Conservation (phyloP, 1,140 invertebrate genomes). For the Dermatophagoides farinae region DNA sequence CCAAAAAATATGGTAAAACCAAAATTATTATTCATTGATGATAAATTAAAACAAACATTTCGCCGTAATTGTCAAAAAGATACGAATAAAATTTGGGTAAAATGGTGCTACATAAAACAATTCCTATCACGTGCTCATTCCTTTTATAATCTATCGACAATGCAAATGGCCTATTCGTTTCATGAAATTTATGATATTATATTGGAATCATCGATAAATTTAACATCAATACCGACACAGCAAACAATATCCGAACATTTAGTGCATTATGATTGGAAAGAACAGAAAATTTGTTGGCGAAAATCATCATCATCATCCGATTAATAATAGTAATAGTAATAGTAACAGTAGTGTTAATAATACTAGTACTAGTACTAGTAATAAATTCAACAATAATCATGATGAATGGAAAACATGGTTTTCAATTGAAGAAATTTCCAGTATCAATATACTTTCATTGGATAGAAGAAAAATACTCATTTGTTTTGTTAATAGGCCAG, state of each 20-base stretch:
- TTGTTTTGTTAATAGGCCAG: conserved; percentile 50
- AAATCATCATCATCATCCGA: background rate
- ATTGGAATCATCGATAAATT: conserved; percentile 6
- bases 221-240: too few relatives aligned
- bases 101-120: conserved; percentile 33
- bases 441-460: conserved; percentile 35
- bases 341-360: too few relatives aligned
- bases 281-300: background rate
- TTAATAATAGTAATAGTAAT: too few relatives aligned
- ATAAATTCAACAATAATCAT: background rate
- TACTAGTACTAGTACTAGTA: too few relatives aligned
- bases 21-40: too few relatives aligned
- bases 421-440: conserved; percentile 55
- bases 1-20: too few relatives aligned
- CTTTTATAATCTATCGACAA: background rate
- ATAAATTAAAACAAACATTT: too few relatives aligned
- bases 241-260: background rate
- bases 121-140: conserved; percentile 45
- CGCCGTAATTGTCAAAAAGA: background rate
- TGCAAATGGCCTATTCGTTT: conserved; percentile 37
- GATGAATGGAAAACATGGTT: conserved; percentile 45
- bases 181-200: background rate
- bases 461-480: conserved; percentile 46
- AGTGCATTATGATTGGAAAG: too few relatives aligned
- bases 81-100: conserved; percentile 33